Evolutionary conservation across 1,140 invertebrate species (phyloP), one percentile per base, ranked within the genome.

Genomic region (Neotoxoptera formosana): DNA sequence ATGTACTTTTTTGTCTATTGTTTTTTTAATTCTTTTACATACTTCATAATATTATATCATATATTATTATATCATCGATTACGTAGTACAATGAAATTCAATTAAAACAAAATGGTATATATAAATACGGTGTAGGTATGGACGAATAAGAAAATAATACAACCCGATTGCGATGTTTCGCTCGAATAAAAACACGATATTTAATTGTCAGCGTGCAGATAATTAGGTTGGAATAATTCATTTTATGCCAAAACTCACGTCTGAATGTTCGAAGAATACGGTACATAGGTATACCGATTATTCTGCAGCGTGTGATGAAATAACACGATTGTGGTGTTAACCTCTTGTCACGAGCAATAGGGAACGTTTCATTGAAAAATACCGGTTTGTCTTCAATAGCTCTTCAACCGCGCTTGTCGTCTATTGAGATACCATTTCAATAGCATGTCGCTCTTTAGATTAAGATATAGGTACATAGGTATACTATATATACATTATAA

Each of bases 321-420:
- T 92, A 92, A 92, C 76, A 53, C 91, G 76, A 84, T 84, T 92
- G 91, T 84, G 47, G 56, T 92, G 67, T 93, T 86, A 84, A 93
- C 91, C 91, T 86, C 91, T 92, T 53, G 91, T 93, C 81, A 93
- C 91, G 81, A 93, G 81, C 91, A 86, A 76, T 76, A 93, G 48
- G 76, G 81, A 53, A 84, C 76, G 20, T 93, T 93, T 86, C 91
- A 41, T 93, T 93, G 91, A 93, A 93, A 90, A 93, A 93, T 93
- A 93, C 91, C 91, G 91, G 91, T 93, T 93, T 93, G 76, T 86
- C 91, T 93, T 93, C 91, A 93, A 93, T 84, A 93, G 91, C 76
- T 93, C 91, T 93, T 86, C 48, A 53, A 93, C 67, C n/a, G 2
- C 34, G 81, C 48, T 93, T 36, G 91, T 93, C 76, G 91, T 92